phyloP scores from a whole-genome alignment of 1,140 invertebrate genomes.

The Drosophila trapezifrons region DNA sequence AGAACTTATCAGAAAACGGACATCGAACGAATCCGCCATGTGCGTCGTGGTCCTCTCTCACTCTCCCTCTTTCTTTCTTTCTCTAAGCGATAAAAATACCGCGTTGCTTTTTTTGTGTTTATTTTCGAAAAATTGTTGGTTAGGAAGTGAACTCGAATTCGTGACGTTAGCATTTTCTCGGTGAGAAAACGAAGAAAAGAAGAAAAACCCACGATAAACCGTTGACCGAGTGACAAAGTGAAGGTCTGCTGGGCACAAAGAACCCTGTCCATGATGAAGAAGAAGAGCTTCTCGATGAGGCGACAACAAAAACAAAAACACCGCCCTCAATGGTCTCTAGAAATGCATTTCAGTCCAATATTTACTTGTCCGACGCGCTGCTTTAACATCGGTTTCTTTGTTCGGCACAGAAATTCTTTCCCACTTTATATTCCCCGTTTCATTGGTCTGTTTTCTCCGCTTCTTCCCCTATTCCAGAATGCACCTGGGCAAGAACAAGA shows the following conservation, averaged over 20 bases:
- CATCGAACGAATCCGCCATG: constrained; percentile 14
- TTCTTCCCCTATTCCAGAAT: constrained; percentile 16
- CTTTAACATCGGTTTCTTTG: constrained; percentile 34
- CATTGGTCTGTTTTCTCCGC: constrained; percentile 9
- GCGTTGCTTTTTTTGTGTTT: constrained; percentile 51
- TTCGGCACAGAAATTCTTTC: constrained; percentile 20
- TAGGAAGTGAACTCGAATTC: constrained; percentile 46
- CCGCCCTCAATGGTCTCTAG: constrained; percentile 23
- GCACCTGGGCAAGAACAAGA: constrained; percentile 27
- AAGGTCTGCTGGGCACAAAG: constrained; percentile 40
- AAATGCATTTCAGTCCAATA: constrained; percentile 36
- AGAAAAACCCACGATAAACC: constrained; percentile 27
- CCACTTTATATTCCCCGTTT: constrained; percentile 7
- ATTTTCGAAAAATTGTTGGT: constrained; percentile 56
- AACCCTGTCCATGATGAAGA: background rate
- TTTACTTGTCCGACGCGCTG: constrained; percentile 13
- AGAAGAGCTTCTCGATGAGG: constrained; percentile 4
- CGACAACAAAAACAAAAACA: constrained; percentile 8
- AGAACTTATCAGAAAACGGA: constrained; percentile 14
- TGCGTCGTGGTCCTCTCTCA: constrained; percentile 35
- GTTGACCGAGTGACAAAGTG: constrained; percentile 42
- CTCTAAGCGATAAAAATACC: constrained; percentile 67
- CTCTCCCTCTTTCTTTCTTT: background rate
- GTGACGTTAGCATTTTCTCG: constrained; percentile 36
- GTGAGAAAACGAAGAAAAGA: background rate